Evolutionary conservation across 1,140 invertebrate species (phyloP).

Genomic region (Drosophila melanica): DNA sequence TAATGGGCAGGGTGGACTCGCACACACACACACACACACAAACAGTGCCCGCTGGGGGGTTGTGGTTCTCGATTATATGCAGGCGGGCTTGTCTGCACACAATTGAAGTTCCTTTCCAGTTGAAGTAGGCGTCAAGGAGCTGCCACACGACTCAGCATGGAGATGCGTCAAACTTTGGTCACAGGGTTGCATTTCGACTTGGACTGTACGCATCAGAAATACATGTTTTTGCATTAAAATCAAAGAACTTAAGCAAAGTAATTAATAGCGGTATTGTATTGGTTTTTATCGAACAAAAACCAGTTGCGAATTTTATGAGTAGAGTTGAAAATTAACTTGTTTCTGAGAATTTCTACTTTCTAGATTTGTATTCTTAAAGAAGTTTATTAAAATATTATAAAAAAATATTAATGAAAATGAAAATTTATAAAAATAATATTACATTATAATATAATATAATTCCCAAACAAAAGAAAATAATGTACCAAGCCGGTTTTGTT

Average conservation of each 20-base stretch:
- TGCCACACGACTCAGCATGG: conserved; percentile 17
- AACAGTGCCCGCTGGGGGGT: conserved; percentile 20
- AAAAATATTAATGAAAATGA: too few relatives aligned
- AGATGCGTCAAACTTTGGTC: conserved; percentile 41
- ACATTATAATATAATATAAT: too few relatives aligned
- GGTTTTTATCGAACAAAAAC: not conserved
- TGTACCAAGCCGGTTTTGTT: too few relatives aligned
- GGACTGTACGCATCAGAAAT: not conserved
- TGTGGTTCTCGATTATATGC: conserved; percentile 31
- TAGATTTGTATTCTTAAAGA: too few relatives aligned
- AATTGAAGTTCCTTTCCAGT: conserved; percentile 28
- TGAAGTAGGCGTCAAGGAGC: conserved; percentile 32
- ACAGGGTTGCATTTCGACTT: conserved; percentile 28
- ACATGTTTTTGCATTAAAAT: not conserved
- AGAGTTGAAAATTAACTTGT: not conserved
- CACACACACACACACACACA: conserved; percentile 1
- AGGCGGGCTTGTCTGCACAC: conserved; percentile 35
- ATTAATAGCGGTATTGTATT: not conserved
- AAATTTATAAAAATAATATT: too few relatives aligned
- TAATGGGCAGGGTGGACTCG: conserved; percentile 44
- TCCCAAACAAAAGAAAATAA: too few relatives aligned
- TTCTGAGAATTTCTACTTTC: too few relatives aligned
- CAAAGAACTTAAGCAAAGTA: not conserved
- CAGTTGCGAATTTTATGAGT: not conserved
- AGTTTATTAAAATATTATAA: too few relatives aligned